Evolutionary conservation across 2,888 invertebrate species (phyloP).

Genomic region (Tanaodytes sp.): DNA sequence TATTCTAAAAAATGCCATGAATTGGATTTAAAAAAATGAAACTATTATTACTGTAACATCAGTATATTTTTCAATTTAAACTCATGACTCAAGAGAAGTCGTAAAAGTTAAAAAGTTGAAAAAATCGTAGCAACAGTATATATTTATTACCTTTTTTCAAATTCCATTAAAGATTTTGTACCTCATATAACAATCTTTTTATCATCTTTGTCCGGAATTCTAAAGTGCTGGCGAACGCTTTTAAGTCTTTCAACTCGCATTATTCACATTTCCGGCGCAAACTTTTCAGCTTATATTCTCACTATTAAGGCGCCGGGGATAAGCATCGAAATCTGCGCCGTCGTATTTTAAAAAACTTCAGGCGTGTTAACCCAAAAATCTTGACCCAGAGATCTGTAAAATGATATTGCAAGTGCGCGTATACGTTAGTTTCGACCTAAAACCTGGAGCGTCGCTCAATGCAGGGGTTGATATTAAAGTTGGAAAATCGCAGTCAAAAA

Average conservation of each 20-base stretch:
- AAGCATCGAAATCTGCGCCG: conserved; percentile 27
- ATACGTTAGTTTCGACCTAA: background rate
- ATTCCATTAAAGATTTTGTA: conserved; percentile 1
- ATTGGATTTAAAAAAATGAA: no score
- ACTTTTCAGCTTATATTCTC: conserved; percentile 26
- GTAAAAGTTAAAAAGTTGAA: background rate
- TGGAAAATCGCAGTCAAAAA: no score
- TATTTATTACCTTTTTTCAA: background rate
- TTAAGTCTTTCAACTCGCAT: conserved; percentile 33
- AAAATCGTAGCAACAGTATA: no score
- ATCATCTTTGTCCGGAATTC: conserved; percentile 1
- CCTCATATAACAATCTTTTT: conserved; percentile 9
- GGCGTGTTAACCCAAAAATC: conserved; percentile 31
- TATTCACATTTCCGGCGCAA: conserved; percentile 25
- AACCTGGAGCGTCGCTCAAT: conserved; percentile 3
- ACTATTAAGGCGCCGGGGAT: conserved; percentile 27
- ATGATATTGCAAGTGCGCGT: conserved; percentile 21
- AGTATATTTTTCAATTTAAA: no score
- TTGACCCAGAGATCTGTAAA: conserved; percentile 32
- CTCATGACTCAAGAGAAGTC: no score
- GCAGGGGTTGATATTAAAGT: background rate
- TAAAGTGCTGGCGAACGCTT: conserved; percentile 7
- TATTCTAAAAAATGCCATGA: no score
- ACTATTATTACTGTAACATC: no score
- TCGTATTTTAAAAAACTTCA: conserved; percentile 40